Base-by-base conservation (phyloP, 1,140 invertebrate species). In the Oppia nitens region DNA sequence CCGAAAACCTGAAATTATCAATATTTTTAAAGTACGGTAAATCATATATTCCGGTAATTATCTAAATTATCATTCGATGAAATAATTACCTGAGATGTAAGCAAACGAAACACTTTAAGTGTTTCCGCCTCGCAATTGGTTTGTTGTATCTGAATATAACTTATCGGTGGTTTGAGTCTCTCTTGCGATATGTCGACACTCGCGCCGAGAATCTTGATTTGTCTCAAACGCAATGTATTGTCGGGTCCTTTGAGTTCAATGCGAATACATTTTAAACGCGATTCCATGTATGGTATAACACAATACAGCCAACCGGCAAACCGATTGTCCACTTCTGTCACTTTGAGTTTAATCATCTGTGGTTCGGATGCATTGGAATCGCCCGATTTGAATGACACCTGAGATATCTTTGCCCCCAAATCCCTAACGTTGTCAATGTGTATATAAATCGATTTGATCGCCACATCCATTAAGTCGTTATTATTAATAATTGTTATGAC, bases 361-460 rank as follows among this genome's bases (percentile, higher is more conserved):
- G 32, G 32, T 17, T 40, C 32, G 6, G 32, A 40, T 9, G 32
- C 32, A 17, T 17, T 40, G 32, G 32, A 40, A 6, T 40, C 32
- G 32, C 32, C 32, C 6, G 27, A 27, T 52, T 60, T 60, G 12
- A 53, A 47, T 50, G 48, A 53, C 21, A 50, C n/a, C 45, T 29
- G 47, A 28, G 47, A 53, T 58, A 59, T 74, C 78, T 78, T 70
- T 90, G 87, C 28, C 70, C 80, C 83, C 60, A 90, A 76, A 73
- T 95, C 91, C 50, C 90, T 77, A 62, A 85, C 86, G 66, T 95
- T 95, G 68, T 97, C 91, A 56, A 97, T 81, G 66, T 96, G 89
- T 26, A 95, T 78, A 64, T 86, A 17, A 17, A 47, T 47, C 28
- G 14, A 21, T 20, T 57, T 29, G 28, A 48, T 48, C 9, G 6